Conservation (phyloP, 1,140 invertebrate species). For the Alviniconcha marisindica region DNA sequence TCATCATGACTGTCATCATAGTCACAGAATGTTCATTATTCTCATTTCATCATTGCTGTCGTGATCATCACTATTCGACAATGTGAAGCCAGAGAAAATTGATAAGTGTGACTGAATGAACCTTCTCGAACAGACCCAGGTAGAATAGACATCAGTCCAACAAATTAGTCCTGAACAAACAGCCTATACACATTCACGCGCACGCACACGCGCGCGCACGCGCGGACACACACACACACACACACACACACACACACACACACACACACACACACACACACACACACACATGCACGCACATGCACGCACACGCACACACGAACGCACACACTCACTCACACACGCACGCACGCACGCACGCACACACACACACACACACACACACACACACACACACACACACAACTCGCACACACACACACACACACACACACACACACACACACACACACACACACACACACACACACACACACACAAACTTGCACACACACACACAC, state of each 20-base stretch:
- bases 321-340: constrained; percentile 44
- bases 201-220: constrained; percentile 47
- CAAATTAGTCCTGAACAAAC: too few relatives aligned
- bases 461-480: constrained; percentile 6
- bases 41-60: background rate
- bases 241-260: constrained; percentile 40
- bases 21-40: background rate
- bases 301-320: constrained; percentile 43
- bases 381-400: too few relatives aligned
- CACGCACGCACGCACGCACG: constrained; percentile 43
- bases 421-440: too few relatives aligned
- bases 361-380: constrained; percentile 43
- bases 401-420: too few relatives aligned
- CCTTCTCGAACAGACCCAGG: too few relatives aligned
- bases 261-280: constrained; percentile 42
- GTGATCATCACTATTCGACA: background rate
- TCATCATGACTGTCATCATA: background rate
- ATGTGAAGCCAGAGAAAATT: too few relatives aligned
- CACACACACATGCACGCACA: constrained; percentile 25
- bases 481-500: background rate
- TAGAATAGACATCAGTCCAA: too few relatives aligned
- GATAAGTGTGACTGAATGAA: too few relatives aligned
- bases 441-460: too few relatives aligned
- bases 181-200: constrained; percentile 6
- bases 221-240: constrained; percentile 57